Percentiles rank a stretch among this genome's conserved stretches.
Conservation (phyloP, 2,888 invertebrate species). For the Plagodis dolabraria region DNA sequence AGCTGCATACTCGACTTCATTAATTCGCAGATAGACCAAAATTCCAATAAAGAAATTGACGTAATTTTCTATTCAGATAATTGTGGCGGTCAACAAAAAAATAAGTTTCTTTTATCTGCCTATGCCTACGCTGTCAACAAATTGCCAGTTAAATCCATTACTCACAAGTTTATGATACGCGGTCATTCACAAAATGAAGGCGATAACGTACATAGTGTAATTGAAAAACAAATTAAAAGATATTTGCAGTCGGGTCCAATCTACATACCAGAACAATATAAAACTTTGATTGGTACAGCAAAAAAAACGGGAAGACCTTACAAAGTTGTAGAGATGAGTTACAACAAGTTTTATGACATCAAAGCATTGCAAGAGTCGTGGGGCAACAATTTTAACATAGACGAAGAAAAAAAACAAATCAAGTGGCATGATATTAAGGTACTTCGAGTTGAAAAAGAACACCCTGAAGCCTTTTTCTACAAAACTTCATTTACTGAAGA, state of each 20-base stretch:
- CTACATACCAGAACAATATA: constrained; percentile 11
- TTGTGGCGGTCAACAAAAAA: constrained; percentile 28
- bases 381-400: too few species aligned
- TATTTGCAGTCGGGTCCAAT: constrained; percentile 8
- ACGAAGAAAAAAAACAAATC: too few species aligned
- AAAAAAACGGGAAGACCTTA: too few species aligned
- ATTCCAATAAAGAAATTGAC: constrained; percentile 4
- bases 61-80: constrained; percentile 17
- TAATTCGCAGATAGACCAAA: constrained; percentile 23
- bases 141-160: constrained; percentile 8
- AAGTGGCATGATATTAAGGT: constrained; percentile 11
- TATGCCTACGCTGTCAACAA: constrained; percentile 9
- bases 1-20: constrained; percentile 2
- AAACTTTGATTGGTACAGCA: constrained; percentile 1
- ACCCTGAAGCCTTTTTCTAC: constrained; percentile 17
- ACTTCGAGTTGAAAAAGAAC: constrained; percentile 14
- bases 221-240: constrained; percentile 19
- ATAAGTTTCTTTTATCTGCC: constrained; percentile 1
- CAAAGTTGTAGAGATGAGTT: too few species aligned
- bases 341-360: too few species aligned
- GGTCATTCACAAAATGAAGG: constrained; percentile 29
- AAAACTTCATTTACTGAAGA: constrained; percentile 17
- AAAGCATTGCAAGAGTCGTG: too few species aligned
- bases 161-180: constrained; percentile 21
- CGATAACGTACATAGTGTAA: constrained; percentile 17